phyloP scores from a whole-genome alignment of 2,797 vertebrate species.

The Sarcoramphus papa region DNA sequence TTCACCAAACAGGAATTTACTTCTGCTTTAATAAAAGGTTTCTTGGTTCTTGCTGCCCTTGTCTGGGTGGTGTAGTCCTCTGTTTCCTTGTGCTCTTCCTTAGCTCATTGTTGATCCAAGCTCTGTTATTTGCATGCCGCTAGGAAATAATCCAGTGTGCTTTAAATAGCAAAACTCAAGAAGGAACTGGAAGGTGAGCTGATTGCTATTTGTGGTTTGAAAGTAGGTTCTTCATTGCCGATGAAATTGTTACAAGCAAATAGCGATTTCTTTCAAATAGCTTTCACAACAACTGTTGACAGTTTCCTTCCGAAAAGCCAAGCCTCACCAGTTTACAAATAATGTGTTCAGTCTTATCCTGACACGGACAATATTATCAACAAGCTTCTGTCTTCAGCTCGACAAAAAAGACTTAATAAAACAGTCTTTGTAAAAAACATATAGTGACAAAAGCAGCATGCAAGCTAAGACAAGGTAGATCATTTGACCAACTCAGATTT shows the following conservation, averaged over 20 bases:
- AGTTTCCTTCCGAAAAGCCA: conserved; percentile 1
- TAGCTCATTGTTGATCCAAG: background rate
- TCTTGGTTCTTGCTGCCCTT: background rate
- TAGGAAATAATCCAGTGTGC: background rate
- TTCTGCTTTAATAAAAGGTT: background rate
- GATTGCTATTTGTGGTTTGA: background rate
- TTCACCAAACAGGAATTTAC: background rate
- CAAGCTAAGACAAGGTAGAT: background rate
- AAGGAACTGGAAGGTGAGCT: background rate
- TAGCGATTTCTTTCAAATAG: background rate
- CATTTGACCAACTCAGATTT: background rate
- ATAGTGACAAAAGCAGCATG: background rate
- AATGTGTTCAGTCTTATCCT: background rate
- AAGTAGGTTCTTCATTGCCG: background rate
- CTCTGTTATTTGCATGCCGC: background rate
- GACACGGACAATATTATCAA: background rate
- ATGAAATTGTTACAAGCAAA: background rate
- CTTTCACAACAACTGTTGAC: background rate
- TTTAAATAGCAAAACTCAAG: background rate
- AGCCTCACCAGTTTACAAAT: background rate
- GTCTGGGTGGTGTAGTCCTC: background rate
- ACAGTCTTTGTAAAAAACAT: background rate
- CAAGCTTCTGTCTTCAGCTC: background rate
- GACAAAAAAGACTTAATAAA: background rate
- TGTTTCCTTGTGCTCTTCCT: background rate